phyloP scores from a whole-genome alignment of 2,113 vertebrate species.

The Phaethon lepturus region DNA sequence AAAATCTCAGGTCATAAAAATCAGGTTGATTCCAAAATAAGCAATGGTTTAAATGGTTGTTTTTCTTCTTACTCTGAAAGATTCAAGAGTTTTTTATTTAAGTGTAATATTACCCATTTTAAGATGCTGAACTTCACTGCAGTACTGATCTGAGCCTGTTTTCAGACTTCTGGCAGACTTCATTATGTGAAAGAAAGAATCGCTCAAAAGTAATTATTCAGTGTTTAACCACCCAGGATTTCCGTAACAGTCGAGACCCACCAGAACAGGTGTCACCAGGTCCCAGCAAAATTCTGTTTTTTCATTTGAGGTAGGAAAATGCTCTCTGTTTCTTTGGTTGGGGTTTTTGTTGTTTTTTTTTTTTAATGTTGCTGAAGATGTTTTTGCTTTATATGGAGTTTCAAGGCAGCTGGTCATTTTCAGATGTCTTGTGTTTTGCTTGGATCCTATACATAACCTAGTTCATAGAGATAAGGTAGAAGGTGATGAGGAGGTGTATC shows the following conservation, averaged over 20 bases:
- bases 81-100: neutral
- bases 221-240: neutral
- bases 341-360: neutral
- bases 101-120: neutral
- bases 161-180: neutral
- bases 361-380: neutral
- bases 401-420: neutral
- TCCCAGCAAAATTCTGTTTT: neutral
- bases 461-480: neutral
- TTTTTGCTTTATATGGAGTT: neutral
- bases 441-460: neutral
- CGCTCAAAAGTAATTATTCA: neutral
- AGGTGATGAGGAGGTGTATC: neutral
- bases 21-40: neutral
- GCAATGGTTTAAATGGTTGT: rapidly evolving
- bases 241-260: neutral
- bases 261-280: neutral
- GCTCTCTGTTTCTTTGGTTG: neutral
- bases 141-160: neutral
- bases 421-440: neutral
- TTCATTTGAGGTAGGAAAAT: neutral
- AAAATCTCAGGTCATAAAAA: neutral
- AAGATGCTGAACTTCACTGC: neutral
- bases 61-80: neutral
- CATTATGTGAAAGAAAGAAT: neutral